Evolutionary conservation across 2,113 vertebrate species (phyloP), one percentile per base, ranked within the genome.

Genomic region (Pluvianellus socialis): DNA sequence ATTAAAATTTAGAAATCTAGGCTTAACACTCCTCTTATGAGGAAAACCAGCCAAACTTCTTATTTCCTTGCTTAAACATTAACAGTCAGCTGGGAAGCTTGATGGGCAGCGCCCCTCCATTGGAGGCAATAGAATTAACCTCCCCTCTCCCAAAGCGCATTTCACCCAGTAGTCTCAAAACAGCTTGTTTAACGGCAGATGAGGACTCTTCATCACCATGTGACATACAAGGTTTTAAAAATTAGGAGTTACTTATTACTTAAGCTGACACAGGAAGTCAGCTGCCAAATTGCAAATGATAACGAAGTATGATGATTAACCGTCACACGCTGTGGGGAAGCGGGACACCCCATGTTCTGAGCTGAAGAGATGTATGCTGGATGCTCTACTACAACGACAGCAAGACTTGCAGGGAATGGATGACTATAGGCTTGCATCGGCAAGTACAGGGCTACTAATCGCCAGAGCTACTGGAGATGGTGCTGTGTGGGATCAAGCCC

Each of bases 251-350:
- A 80, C 18, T 55, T 75, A 16, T 40, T 77, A 38, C 45, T 93
- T 76, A 95, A 80, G 16, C 23, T 92, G 55, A 49, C 26, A 28
- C 26, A 62, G 27, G 38, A 55, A 53, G 62, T 86, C 47, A 86
- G 22, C 66, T 92, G 50, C 67, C 49, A 76, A 67, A 80, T 2
- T 49, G 68, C 44, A 68, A 84, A 40, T 0, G 4, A n/a, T 47
- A 50, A 47, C 38, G 45, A 80, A 42, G 32, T 22, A 33, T 6
- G n/a, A 52, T 74, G 77, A 74, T 40, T 61, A 66, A 45, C 33
- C 3, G 7, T n/a, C 0, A 0, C 44, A n/a, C 2, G 3, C 26
- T 67, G 55, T 1, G 3, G 61, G 12, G 49, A 90, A 68, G 55
- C 59, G 49, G 77, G 56, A 26, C 53, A 38, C 61, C 38, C 52